Conservation (phyloP, 2,797 vertebrate genomes). For the Sebastes alutus region DNA sequence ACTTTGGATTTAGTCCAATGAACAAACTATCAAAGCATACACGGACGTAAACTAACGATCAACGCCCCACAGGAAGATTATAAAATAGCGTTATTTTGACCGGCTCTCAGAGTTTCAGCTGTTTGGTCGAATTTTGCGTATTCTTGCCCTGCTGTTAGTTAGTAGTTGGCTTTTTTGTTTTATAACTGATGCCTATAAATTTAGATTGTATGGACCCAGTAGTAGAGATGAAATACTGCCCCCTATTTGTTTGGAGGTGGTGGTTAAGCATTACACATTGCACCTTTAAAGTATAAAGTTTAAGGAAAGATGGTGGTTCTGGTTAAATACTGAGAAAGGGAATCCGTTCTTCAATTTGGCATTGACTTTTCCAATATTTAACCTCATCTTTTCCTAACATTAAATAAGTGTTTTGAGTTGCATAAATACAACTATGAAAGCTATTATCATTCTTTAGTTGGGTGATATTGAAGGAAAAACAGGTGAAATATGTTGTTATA, state of each 20-base stretch:
- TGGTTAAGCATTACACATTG: not conserved
- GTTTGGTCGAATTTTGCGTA: too few relatives aligned
- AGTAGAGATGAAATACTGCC: not conserved
- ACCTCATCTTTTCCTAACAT: not conserved
- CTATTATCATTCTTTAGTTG: not conserved
- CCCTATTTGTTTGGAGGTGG: not conserved
- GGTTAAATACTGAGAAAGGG: not conserved
- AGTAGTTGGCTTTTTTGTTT: too few relatives aligned
- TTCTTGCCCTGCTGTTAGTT: too few relatives aligned
- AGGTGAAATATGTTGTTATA: not conserved
- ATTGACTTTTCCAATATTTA: not conserved
- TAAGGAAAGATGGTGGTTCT: not conserved
- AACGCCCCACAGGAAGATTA: too few relatives aligned
- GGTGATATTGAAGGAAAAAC: not conserved
- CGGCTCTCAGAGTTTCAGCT: too few relatives aligned
- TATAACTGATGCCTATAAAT: too few relatives aligned
- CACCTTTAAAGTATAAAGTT: not conserved
- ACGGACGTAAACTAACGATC: too few relatives aligned
- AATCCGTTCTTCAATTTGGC: not conserved
- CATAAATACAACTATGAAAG: not conserved
- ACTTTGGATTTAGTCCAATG: too few relatives aligned
- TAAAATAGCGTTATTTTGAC: too few relatives aligned
- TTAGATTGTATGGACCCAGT: too few relatives aligned
- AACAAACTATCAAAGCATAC: too few relatives aligned
- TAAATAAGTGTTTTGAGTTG: not conserved